phyloP scores from a whole-genome alignment of 2,113 vertebrate genomes.

The Aptenodytes forsteri region DNA sequence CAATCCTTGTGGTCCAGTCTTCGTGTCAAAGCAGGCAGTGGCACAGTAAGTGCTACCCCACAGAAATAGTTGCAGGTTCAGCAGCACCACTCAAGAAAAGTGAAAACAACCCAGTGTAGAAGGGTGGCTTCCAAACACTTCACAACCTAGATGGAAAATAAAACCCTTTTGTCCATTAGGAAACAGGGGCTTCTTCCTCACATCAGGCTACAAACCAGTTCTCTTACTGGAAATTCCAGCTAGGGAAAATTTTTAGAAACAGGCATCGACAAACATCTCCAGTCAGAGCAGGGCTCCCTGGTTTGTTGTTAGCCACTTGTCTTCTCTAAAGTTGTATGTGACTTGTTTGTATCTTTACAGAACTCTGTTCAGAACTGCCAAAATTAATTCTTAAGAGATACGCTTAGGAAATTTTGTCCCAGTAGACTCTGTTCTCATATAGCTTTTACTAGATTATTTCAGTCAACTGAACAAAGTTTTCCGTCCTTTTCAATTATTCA shows the following conservation, averaged over 20 bases:
- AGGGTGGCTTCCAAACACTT: neutral
- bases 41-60: neutral
- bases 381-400: conserved; percentile 48
- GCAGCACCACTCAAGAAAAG: neutral
- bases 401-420: conserved; percentile 11
- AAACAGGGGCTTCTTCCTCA: neutral
- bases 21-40: neutral
- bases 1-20: neutral
- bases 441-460: conserved; percentile 50
- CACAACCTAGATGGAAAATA: neutral
- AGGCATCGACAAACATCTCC: neutral
- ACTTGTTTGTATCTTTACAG: neutral
- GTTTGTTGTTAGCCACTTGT: neutral
- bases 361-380: neutral
- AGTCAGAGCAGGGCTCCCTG: neutral
- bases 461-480: conserved; percentile 53
- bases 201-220: neutral
- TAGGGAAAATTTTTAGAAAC: neutral
- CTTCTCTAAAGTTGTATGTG: neutral
- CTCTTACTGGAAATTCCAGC: neutral
- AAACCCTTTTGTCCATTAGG: neutral
- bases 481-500: conserved; percentile 64
- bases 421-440: conserved; percentile 30
- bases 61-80: neutral
- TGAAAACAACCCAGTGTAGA: neutral